Evolutionary conservation across 2,113 vertebrate species (phyloP).

Genomic region (Macquaria ambigua): DNA sequence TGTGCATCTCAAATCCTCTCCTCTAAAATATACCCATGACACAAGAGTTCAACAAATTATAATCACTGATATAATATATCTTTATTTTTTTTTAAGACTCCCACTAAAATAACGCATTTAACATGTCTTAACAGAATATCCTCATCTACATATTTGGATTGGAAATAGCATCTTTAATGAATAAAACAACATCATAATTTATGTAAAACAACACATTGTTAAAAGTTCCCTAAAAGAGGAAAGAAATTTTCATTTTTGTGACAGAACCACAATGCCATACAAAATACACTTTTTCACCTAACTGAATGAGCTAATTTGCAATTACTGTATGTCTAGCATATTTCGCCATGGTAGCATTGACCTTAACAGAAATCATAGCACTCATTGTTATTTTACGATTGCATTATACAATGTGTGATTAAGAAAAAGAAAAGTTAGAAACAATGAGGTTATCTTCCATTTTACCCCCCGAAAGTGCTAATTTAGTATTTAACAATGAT

Average conservation of each 20-base stretch:
- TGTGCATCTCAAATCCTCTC: neutral
- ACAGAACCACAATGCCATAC: conserved; percentile 74
- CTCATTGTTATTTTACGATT: conserved; percentile 55
- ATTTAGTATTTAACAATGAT: conserved; percentile 64
- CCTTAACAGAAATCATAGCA: conserved; percentile 55
- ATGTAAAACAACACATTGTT: conserved; percentile 77
- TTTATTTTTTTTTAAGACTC: conserved; percentile 74
- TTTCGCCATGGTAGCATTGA: conserved; percentile 61
- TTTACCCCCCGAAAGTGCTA: conserved; percentile 68
- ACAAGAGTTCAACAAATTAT: conserved; percentile 34
- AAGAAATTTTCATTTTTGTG: conserved; percentile 53
- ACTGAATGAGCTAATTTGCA: conserved; percentile 61
- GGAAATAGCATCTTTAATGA: conserved; percentile 70
- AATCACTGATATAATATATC: conserved; percentile 71
- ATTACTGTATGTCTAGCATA: conserved; percentile 51
- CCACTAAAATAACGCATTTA: conserved; percentile 78
- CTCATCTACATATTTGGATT: conserved; percentile 58
- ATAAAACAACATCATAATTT: conserved; percentile 67
- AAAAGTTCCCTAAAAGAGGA: conserved; percentile 73
- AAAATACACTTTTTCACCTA: conserved; percentile 72
- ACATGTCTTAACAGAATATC: conserved; percentile 71
- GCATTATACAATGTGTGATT: conserved; percentile 57
- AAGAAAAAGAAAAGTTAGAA: conserved; percentile 59
- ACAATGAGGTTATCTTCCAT: conserved; percentile 54
- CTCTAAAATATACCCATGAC: neutral